These are phyloP conservation scores for Ctenosaura bakeri DNA, from an alignment of 2,797 vertebrate genomes.

Conservation along the genomic window DNA sequence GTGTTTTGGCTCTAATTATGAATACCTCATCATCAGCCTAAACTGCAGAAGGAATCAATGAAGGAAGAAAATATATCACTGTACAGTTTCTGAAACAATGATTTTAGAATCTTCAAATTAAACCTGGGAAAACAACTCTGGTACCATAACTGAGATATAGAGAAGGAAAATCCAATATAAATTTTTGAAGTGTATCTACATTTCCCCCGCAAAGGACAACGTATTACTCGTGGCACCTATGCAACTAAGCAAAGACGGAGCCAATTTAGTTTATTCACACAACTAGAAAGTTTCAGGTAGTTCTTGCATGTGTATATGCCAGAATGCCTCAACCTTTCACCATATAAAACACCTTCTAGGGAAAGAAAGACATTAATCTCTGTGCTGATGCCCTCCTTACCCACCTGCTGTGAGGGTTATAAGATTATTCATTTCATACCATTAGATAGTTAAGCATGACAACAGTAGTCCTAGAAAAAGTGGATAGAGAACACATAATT, in stretches of 20 bases:
- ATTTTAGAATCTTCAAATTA: constrained; percentile 59
- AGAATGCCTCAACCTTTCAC: constrained; percentile 43
- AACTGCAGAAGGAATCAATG: constrained; percentile 43
- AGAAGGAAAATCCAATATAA: constrained; percentile 12
- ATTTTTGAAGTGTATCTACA: constrained; percentile 49
- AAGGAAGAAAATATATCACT: constrained; percentile 24
- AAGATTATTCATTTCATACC: constrained; percentile 42
- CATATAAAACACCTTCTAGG: constrained; percentile 43
- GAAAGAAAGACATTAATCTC: constrained; percentile 66
- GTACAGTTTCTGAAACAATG: constrained; percentile 34
- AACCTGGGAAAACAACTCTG: constrained; percentile 36
- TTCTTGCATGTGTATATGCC: constrained; percentile 29
- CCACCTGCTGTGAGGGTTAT: background rate
- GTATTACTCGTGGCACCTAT: constrained; percentile 56
- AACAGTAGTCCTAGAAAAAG: constrained; percentile 68
- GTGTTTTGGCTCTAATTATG: constrained; percentile 52
- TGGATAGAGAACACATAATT: constrained; percentile 63
- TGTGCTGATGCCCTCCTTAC: constrained; percentile 65
- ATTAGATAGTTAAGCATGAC: constrained; percentile 60
- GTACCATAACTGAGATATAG: constrained; percentile 34
- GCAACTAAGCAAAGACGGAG: constrained; percentile 66
- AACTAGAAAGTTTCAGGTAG: constrained; percentile 38
- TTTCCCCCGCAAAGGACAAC: constrained; percentile 49
- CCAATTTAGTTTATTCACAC: constrained; percentile 62
- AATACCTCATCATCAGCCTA: constrained; percentile 46